phyloP scores from a whole-genome alignment of 2,113 vertebrate species.

The Tor tambroides region DNA sequence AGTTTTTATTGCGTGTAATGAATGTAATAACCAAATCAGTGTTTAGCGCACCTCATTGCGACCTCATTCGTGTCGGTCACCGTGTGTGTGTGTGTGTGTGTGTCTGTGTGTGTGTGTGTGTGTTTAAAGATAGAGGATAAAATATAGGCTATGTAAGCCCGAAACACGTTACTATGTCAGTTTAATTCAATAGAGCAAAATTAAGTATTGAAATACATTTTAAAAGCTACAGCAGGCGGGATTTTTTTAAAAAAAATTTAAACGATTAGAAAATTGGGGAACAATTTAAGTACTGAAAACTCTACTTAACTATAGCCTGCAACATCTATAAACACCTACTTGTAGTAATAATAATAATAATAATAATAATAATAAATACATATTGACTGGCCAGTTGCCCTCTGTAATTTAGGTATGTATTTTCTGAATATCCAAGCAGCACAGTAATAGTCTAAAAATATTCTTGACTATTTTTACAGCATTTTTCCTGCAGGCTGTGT shows the following conservation, averaged over 20 bases:
- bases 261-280: background rate
- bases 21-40: background rate
- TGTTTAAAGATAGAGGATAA: background rate
- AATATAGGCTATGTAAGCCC: background rate
- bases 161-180: background rate
- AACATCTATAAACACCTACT: background rate
- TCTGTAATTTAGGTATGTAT: background rate
- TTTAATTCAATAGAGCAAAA: background rate
- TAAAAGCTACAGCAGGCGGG: background rate
- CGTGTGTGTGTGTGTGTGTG: no score
- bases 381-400: background rate
- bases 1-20: background rate
- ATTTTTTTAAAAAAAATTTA: no score
- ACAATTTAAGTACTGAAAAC: background rate
- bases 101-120: no score
- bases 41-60: background rate
- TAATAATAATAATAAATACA: background rate
- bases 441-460: background rate
- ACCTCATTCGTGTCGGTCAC: background rate
- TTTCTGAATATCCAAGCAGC: background rate
- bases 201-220: background rate
- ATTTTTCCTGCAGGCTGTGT: background rate
- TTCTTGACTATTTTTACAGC: background rate
- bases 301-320: background rate
- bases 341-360: slow-evolving; percentile 1